phyloP scores from a whole-genome alignment of 2,888 invertebrate genomes.

The Drosophila suboccidentalis region DNA sequence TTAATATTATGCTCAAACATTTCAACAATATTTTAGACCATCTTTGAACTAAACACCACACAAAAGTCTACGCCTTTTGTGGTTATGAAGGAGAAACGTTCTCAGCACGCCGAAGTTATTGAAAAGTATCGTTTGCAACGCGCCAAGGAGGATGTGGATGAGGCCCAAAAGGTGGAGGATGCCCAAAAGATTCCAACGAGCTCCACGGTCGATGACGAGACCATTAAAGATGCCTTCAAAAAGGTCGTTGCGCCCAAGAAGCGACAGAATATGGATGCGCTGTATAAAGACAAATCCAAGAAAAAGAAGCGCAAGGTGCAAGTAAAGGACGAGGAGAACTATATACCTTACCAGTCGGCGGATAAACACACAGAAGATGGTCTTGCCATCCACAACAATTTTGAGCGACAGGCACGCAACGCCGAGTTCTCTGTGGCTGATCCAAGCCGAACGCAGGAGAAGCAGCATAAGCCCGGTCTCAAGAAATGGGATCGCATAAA shows the following conservation, averaged over 20 bases:
- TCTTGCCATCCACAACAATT: slow-evolving; percentile 91
- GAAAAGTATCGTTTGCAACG: slow-evolving; percentile 85
- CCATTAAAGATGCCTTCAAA: slow-evolving; percentile 87
- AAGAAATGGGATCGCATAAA: slow-evolving; percentile 97
- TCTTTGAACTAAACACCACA: slow-evolving; percentile 95
- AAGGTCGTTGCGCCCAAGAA: slow-evolving; percentile 87
- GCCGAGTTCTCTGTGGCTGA: slow-evolving; percentile 93
- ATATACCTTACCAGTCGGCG: slow-evolving; percentile 93
- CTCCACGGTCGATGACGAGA: slow-evolving; percentile 86
- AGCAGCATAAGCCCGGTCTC: slow-evolving; percentile 88
- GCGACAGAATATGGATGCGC: slow-evolving; percentile 87
- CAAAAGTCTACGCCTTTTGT: slow-evolving; percentile 91
- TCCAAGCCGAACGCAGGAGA: slow-evolving; percentile 90
- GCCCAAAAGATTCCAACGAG: slow-evolving; percentile 50
- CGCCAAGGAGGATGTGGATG: slow-evolving; percentile 79
- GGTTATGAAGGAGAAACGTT: slow-evolving; percentile 95
- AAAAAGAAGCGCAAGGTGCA: slow-evolving; percentile 86
- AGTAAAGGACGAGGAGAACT: slow-evolving; percentile 91
- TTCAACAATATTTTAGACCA: slow-evolving; percentile 87
- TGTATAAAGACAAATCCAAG: slow-evolving; percentile 87
- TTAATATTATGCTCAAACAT: not conserved
- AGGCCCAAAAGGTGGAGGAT: slow-evolving; percentile 65
- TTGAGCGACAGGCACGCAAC: slow-evolving; percentile 92
- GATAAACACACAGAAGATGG: slow-evolving; percentile 93
- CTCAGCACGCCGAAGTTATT: slow-evolving; percentile 88